Percentiles rank a stretch among this genome's conserved stretches.
Evolutionary conservation across 2,797 vertebrate genomes (phyloP).

Genomic region (Thamnophis elegans): DNA sequence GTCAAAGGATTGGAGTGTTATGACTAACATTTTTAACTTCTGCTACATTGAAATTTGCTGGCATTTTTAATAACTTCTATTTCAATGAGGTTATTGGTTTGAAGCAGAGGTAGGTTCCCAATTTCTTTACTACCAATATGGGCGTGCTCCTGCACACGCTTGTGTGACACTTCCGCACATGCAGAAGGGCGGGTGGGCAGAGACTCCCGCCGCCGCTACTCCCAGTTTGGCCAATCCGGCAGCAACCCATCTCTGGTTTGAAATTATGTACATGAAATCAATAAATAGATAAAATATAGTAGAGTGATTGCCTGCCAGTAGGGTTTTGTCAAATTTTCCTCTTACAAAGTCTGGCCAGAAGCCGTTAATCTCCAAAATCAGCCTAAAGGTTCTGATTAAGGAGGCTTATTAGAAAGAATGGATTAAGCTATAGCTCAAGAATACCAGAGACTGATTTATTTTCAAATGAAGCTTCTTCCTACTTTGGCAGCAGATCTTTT

Average conservation of each 20-base stretch:
- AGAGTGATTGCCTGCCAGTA: not conserved
- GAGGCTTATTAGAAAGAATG: not conserved
- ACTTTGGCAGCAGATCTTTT: not conserved
- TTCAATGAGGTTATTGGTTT: not conserved
- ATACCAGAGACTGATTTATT: not conserved
- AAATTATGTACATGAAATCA: not conserved
- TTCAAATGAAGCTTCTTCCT: not conserved
- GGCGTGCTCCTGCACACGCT: no score
- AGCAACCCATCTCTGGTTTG: not conserved
- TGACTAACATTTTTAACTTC: not conserved
- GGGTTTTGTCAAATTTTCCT: not conserved
- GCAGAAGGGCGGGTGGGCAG: no score
- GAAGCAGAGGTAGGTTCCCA: not conserved
- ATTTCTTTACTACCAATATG: no score
- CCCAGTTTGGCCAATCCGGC: no score
- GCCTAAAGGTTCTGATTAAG: not conserved
- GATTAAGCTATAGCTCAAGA: not conserved
- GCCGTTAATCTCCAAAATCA: not conserved
- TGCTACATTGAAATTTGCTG: not conserved
- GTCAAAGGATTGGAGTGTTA: not conserved
- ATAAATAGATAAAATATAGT: not conserved
- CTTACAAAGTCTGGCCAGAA: not conserved
- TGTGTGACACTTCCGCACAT: no score
- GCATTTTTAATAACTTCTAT: not conserved
- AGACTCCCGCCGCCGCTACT: no score